phyloP scores from a whole-genome alignment of 2,888 invertebrate species.

The Agapostemon virescens region DNA sequence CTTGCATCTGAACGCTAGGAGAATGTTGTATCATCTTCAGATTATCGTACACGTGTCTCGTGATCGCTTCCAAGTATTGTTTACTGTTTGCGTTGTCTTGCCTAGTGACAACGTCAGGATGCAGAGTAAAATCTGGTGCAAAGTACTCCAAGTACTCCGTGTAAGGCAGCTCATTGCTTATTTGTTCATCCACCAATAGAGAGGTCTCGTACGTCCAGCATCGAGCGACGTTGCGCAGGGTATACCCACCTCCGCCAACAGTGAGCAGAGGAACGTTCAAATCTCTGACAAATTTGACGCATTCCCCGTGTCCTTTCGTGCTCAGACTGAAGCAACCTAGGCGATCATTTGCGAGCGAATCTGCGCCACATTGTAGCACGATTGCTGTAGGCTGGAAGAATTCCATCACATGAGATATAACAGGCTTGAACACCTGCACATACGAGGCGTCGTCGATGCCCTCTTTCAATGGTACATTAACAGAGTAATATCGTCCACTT shows the following conservation, averaged over 20 bases:
- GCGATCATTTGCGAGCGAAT: slow-evolving; percentile 96
- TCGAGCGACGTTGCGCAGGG: slow-evolving; percentile 96
- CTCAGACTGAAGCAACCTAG: slow-evolving; percentile 98
- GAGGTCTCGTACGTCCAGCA: slow-evolving; percentile 99
- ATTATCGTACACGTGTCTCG: slow-evolving; percentile 94
- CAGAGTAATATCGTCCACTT: slow-evolving; percentile 96
- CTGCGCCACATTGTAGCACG: slow-evolving; percentile 98
- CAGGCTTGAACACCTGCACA: slow-evolving; percentile 94
- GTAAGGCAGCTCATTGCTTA: slow-evolving; percentile 96
- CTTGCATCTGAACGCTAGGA: slow-evolving; percentile 98
- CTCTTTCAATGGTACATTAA: slow-evolving; percentile 98
- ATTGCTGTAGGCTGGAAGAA: slow-evolving; percentile 98
- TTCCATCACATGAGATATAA: slow-evolving; percentile 96
- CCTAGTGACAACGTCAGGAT: slow-evolving; percentile 93
- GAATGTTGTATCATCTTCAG: slow-evolving; percentile 95
- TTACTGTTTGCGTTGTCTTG: slow-evolving; percentile 97
- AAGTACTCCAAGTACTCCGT: slow-evolving; percentile 98
- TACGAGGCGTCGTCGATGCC: slow-evolving; percentile 98
- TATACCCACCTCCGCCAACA: slow-evolving; percentile 93
- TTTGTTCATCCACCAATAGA: slow-evolving; percentile 93
- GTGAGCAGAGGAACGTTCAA: slow-evolving; percentile 95
- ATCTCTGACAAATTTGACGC: slow-evolving; percentile 97
- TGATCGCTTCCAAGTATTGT: slow-evolving; percentile 96
- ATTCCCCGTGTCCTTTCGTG: slow-evolving; percentile 97
- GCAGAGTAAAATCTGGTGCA: slow-evolving; percentile 97